Percentiles rank a stretch among this genome's conserved stretches.
phyloP scores from a whole-genome alignment of 1,140 invertebrate species.

The Ceratoteleas bidentatus region DNA sequence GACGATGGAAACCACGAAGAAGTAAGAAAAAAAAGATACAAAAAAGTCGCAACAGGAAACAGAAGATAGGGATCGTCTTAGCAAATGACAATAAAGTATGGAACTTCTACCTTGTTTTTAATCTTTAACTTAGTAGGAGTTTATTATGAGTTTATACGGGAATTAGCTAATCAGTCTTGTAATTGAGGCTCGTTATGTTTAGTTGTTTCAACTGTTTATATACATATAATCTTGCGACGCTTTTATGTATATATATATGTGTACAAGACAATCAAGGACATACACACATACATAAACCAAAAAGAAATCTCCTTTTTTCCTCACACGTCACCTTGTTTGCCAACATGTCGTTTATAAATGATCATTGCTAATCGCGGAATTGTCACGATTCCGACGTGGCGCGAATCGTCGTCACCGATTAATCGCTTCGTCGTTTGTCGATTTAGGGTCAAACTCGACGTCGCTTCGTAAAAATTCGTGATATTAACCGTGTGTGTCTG shows the following conservation, averaged over 20 bases:
- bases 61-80: constrained; percentile 66
- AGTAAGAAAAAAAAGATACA: constrained; percentile 13
- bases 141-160: constrained; percentile 77
- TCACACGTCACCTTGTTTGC: constrained; percentile 34
- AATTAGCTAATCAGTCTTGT: constrained; percentile 82
- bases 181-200: constrained; percentile 81
- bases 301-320: constrained; percentile 36
- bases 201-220: constrained; percentile 72
- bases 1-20: constrained; percentile 31
- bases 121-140: constrained; percentile 77
- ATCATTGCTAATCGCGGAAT: constrained; percentile 17
- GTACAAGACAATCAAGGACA: constrained; percentile 34
- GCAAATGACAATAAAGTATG: constrained; percentile 69
- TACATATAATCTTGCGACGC: constrained; percentile 70
- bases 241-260: constrained; percentile 61
- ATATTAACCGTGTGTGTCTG: constrained; percentile 15
- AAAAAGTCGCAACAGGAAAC: constrained; percentile 18
- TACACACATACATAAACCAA: constrained; percentile 58
- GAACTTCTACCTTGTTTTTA: constrained; percentile 76
- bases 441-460: constrained; percentile 56
- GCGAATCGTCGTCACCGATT: too few species aligned
- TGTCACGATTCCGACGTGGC: background rate
- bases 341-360: constrained; percentile 31
- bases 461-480: constrained; percentile 39
- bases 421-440: constrained; percentile 51